Evolutionary conservation across 1,140 invertebrate genomes (phyloP), one percentile per base, ranked within the genome.

Genomic region (Lepidurus couesii): DNA sequence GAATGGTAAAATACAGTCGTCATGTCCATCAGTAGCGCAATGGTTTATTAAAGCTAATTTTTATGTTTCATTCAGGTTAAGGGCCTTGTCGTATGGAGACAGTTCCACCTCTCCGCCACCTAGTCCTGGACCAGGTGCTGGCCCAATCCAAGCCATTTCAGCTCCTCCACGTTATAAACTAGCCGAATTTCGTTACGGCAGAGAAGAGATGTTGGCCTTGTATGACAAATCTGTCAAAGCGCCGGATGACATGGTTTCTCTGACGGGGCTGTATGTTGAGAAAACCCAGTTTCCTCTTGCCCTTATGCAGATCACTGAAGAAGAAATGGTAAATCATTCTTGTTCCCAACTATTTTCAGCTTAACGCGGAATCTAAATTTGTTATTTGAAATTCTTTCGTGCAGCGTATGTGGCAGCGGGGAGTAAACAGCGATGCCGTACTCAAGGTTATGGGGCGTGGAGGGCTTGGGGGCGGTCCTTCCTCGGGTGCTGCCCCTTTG

Each of bases 161-260:
- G 53, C 53, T 16, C 53, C 53, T 16, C 53, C 8, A 65, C 85
- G 85, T 47, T 90, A 89, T 84, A 88, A 93, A 84, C 85, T 92
- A 77, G 91, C 92, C 81, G 91, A 93, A 81, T 88, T 91, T 88
- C 87, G 90, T 79, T 95, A 95, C 82, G 93, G 93, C 43, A 87
- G 93, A 81, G 94, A 96, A 86, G 94, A 96, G 83, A 95, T 96
- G 93, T 85, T 96, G 79, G 92, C 92, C 73, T 84, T 95, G 44
- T 95, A 91, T 83, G 90, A 93, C 81, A 89, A 89, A 81, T 88
- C 87, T 82, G 86, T 88, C 77, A 88, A 88, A 82, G 86, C 91
- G 77, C 92, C 92, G n/a, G 87, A 89, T 79, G 88, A 89, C 77
- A 85, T 94, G 75, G 84, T 89, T 43, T 86, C 87, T 79, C 89